Evolutionary conservation across 1,140 invertebrate species (phyloP), one percentile per base, ranked within the genome.

Genomic region (Bombus affinis): DNA sequence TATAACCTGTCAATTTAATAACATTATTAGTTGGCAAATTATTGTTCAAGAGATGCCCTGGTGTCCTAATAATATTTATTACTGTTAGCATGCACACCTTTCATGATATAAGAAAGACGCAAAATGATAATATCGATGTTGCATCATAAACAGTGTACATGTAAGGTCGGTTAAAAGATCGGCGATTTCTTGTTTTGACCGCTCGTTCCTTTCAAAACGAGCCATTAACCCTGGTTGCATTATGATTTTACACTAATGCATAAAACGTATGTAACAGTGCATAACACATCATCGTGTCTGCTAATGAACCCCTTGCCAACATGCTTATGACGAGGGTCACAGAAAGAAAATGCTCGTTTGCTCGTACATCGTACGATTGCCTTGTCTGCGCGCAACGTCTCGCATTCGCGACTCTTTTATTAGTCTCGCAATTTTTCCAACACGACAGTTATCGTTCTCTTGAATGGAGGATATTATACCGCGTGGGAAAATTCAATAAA

Each of bases 271-370:
- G 77, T 74, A 81, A 85, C 83, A 73, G 83, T 22, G 66, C 62
- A 18, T n/a, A 32, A 44, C 62, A 22, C 62, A 81, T 72, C 83
- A 28, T 81, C 35, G 70, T 81, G 37, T 68, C 71, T 80, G 76
- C 84, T 89, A 89, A 89, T 84, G 88, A 89, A 89, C 87, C 84
- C 75, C 88, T 89, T 83, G 76, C 84, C 79, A 79, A 77, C 80
- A 10, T 83, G 78, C 72, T 89, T 72, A 84, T 73, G 81, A 89
- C 53, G 81, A 89, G 84, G 85, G 85, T 66, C 59, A 53, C 72
- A 89, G 86, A 81, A 82, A 68, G 77, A 59, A 81, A 89, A 66
- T 70, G 71, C 88, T 78, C 72, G 88, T 80, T 85, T 89, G 44
- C 68, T 88, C 74, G 10, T 65, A 76, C 72, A 42, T 89, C 62